These are phyloP conservation scores for Capromys pilorides DNA, from an alignment of 2,797 vertebrate genomes.

Conservation along the genomic window DNA sequence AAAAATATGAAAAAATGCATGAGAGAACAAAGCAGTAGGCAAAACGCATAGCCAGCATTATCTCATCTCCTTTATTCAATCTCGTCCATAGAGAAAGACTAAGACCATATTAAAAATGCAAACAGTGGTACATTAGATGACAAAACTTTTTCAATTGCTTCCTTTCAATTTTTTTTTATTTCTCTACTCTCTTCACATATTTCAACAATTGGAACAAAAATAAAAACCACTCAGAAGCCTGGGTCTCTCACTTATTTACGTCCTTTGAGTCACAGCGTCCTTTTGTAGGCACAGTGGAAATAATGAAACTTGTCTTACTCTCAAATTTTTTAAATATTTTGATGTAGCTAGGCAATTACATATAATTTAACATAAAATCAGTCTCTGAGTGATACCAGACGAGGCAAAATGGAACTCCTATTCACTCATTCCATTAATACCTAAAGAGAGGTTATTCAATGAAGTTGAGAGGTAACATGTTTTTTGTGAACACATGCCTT, in stretches of 20 bases:
- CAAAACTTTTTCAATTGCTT: constrained; percentile 38
- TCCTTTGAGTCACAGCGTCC: constrained; percentile 3
- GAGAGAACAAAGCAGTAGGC: constrained; percentile 37
- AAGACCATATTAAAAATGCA: neutral
- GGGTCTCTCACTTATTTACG: neutral
- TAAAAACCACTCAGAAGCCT: neutral
- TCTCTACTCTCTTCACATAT: constrained; percentile 16
- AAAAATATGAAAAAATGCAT: neutral
- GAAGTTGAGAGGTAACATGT: constrained; percentile 56
- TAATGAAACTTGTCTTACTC: constrained; percentile 58
- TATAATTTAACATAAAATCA: constrained; percentile 75
- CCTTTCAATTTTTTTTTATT: neutral
- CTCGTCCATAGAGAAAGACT: neutral
- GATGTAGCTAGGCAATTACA: constrained; percentile 71
- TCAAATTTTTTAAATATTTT: constrained; percentile 60
- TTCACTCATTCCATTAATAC: constrained; percentile 71
- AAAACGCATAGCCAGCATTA: neutral
- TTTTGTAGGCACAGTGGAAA: constrained; percentile 40
- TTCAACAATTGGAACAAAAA: neutral
- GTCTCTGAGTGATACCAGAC: constrained; percentile 68
- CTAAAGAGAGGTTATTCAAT: constrained; percentile 65
- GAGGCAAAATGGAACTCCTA: constrained; percentile 64
- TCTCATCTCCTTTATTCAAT: constrained; percentile 11
- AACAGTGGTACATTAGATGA: neutral
- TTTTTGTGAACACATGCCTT: constrained; percentile 60